Conservation (phyloP, 2,888 invertebrate species). For the Petrolisthes cinctipes region DNA sequence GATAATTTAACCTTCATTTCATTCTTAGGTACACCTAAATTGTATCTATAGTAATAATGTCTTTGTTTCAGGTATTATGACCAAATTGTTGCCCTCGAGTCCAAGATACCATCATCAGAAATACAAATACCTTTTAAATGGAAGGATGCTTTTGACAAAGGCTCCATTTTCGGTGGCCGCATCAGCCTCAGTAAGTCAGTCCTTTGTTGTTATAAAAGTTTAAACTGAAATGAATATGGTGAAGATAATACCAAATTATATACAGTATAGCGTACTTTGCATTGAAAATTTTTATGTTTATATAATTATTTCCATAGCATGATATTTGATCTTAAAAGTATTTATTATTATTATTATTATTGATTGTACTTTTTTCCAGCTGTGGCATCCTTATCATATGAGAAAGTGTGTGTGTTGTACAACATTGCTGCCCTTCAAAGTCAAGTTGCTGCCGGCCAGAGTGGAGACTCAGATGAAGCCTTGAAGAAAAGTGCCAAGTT, state of each 20-base stretch:
- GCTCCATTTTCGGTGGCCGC: conserved; percentile 91
- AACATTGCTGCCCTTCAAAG: conserved; percentile 96
- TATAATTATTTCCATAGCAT: not conserved
- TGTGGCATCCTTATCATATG: conserved; percentile 88
- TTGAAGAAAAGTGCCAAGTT: conserved; percentile 92
- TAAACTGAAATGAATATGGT: not conserved
- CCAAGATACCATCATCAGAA: conserved; percentile 93
- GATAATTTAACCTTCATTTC: not conserved
- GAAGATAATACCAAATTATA: not conserved
- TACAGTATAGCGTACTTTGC: not conserved
- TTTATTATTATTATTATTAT: not conserved
- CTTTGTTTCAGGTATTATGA: conserved; percentile 87
- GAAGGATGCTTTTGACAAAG: conserved; percentile 99
- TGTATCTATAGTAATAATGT: not conserved
- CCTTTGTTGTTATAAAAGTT: not conserved
- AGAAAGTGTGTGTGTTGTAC: conserved; percentile 94
- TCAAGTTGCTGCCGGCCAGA: conserved; percentile 86
- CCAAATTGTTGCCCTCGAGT: conserved; percentile 90
- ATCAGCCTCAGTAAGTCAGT: conserved; percentile 85
- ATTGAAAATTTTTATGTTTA: not conserved
- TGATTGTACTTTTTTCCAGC: conserved; percentile 68
- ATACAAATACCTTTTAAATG: conserved; percentile 97
- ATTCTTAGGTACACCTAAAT: conserved; percentile 13
- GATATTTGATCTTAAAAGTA: not conserved
- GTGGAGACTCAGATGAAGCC: conserved; percentile 90